Conservation (phyloP, 2,113 vertebrate species). For the Xiphophorus couchianus region DNA sequence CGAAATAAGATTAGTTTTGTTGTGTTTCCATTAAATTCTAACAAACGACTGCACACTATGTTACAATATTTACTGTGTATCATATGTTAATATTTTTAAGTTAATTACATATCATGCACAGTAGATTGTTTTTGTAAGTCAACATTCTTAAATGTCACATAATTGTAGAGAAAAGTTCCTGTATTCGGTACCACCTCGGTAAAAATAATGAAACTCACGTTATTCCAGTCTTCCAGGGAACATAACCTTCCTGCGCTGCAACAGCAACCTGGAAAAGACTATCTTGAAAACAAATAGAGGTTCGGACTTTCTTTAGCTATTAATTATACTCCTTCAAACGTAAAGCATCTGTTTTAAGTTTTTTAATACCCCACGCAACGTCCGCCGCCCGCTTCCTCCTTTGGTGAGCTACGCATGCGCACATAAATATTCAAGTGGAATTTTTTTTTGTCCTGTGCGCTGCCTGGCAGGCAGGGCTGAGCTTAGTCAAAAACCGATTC, state of each 20-base stretch:
- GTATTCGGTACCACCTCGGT: no score
- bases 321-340: accelerated
- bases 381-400: no score
- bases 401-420: conserved; percentile 41
- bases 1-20: background rate
- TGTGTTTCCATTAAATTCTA: background rate
- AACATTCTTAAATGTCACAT: no score
- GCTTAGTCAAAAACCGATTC: no score
- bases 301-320: background rate
- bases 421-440: accelerated
- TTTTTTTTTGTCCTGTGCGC: accelerated
- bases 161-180: background rate
- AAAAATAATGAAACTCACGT: conserved; percentile 52
- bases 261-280: background rate
- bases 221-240: background rate
- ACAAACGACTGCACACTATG: background rate
- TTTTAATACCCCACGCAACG: background rate
- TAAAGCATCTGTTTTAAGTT: background rate
- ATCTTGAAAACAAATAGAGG: accelerated
- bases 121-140: no score
- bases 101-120: no score
- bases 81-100: background rate
- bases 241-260: background rate
- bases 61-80: background rate
- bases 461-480: conserved; percentile 22